phyloP scores from a whole-genome alignment of 2,797 vertebrate genomes.

The Karalla daura region DNA sequence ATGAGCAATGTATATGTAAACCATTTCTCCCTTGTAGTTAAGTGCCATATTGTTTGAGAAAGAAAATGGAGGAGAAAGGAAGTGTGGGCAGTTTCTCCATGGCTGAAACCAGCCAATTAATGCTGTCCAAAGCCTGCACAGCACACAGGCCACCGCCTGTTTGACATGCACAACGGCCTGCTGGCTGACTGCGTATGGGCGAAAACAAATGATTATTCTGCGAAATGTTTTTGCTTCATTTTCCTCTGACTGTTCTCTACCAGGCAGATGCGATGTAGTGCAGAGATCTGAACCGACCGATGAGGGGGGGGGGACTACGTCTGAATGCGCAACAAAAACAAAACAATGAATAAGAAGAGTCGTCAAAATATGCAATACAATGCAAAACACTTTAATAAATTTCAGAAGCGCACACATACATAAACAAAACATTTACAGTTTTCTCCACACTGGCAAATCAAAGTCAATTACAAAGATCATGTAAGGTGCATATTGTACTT shows the following conservation, averaged over 20 bases:
- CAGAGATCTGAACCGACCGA: constrained; percentile 28
- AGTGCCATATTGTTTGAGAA: constrained; percentile 30
- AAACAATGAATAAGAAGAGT: constrained; percentile 80
- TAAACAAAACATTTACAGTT: constrained; percentile 88
- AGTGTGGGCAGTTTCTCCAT: constrained; percentile 10
- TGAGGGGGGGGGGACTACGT: constrained; percentile 28
- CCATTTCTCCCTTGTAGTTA: constrained; percentile 30
- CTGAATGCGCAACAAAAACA: constrained; percentile 34
- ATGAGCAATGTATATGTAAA: constrained; percentile 72
- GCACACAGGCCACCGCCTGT: constrained; percentile 26
- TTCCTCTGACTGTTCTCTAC: constrained; percentile 16
- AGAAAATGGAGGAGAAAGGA: constrained; percentile 19
- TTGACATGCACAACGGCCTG: constrained; percentile 39
- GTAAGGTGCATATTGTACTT: constrained; percentile 89
- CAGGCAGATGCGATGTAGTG: constrained; percentile 6
- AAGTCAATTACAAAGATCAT: constrained; percentile 86
- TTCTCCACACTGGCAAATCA: constrained; percentile 88
- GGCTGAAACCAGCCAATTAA: constrained; percentile 56
- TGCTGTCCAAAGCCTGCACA: constrained; percentile 51
- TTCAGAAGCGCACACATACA: constrained; percentile 89
- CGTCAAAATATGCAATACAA: constrained; percentile 83
- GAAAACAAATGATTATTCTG: constrained; percentile 41
- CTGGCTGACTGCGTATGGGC: constrained; percentile 28
- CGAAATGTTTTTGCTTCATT: constrained; percentile 31
- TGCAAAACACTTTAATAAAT: constrained; percentile 92